Base-by-base conservation (phyloP, 2,797 vertebrate genomes). In the Gallinago solitaria region DNA sequence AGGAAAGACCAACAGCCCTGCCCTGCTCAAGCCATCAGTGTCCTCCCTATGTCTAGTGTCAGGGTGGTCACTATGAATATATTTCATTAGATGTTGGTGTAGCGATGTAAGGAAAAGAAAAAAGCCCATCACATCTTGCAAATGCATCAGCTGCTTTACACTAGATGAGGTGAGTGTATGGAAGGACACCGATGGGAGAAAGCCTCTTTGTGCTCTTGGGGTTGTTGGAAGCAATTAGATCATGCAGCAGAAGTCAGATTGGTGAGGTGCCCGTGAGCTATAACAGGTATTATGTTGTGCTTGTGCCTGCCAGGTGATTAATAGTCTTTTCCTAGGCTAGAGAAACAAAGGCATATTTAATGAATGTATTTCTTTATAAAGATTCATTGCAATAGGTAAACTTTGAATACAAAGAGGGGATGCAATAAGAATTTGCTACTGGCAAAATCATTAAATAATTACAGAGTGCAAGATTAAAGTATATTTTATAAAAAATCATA, bases 261-360 rank as follows among this genome's bases (percentile, higher is more conserved):
- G 41, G 63, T 39, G 76, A 87, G 84, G 69, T 75, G 33, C 75
- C 64, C 3, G 0, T 53, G 53, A 85, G 92, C 85, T 91, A 15
- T 50, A 78, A 76, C 69, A 78, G 73, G 45, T 80, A 69, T 61
- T 81, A 33, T 51, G 65, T 61, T 89, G 73, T 80, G 70, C 33
- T 93, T 63, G 9, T 78, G 84, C 53, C 53, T 87, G 57, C 32
- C 50, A 71, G 75, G 65, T 92, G 82, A 95, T 94, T 92, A 87
- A 92, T 83, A 43, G 65, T 57, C 79, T 83, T 90, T 65, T 91
- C 71, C 82, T 81, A 32, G 57, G 69, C 73, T 78, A 19, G 50
- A 24, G 53, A 88, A 91, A 61, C 65, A 59, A 88, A 90, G 25
- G 33, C 89, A n/a, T 78, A 60, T 86, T 96, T 95, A 96, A 95